Conservation (phyloP, 2,113 vertebrate genomes). For the Atrichornis clamosus region DNA sequence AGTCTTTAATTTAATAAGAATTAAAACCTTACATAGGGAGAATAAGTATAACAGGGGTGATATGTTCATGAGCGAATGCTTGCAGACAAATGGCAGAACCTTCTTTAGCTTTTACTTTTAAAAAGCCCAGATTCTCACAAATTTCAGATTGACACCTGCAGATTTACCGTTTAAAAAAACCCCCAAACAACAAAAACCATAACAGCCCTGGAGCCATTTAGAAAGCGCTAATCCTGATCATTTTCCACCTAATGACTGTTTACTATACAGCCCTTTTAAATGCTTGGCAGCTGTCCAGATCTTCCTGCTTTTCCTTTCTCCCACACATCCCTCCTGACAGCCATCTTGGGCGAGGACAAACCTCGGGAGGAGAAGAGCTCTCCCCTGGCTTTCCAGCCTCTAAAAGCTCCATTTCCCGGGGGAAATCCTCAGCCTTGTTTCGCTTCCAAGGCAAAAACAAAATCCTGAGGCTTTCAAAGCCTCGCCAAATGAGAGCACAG, state of each 20-base stretch:
- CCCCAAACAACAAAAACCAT: neutral
- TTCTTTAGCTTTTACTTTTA: neutral
- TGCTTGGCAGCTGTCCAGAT: neutral
- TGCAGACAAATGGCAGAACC: neutral
- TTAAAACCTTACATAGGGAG: neutral
- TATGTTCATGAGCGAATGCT: fast-evolving
- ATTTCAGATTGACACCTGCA: neutral
- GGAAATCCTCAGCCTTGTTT: neutral
- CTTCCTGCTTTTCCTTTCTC: neutral
- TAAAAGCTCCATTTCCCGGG: neutral
- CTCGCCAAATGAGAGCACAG: neutral
- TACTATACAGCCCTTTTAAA: conserved; percentile 7
- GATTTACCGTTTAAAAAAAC: neutral
- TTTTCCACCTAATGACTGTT: conserved; percentile 45
- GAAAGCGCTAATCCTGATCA: neutral
- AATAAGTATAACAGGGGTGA: neutral
- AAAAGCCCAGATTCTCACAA: neutral
- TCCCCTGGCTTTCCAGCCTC: neutral
- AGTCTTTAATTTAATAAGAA: neutral
- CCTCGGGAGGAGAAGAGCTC: neutral
- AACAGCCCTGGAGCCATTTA: neutral
- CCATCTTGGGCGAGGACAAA: conserved; percentile 7
- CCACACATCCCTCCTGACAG: neutral
- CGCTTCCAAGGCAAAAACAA: neutral
- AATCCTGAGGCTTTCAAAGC: neutral